Evolutionary conservation across 2,797 vertebrate species (phyloP).

Genomic region (Pseudotriccus pelzelni): DNA sequence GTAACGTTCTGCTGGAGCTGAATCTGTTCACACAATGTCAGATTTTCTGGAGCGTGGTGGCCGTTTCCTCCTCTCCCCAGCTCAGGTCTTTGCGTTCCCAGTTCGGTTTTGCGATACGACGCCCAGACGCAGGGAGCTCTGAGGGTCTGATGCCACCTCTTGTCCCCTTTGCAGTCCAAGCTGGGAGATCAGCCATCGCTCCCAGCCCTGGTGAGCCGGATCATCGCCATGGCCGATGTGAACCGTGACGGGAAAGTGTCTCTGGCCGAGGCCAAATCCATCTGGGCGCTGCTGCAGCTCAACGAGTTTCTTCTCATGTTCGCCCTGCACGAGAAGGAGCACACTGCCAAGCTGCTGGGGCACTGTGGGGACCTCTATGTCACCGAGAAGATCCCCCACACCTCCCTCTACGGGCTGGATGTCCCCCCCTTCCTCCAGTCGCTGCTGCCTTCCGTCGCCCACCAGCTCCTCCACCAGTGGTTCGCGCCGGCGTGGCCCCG

Average conservation of each 20-base stretch:
- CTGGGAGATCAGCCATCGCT: conserved; percentile 92
- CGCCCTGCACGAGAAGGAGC: conserved; percentile 91
- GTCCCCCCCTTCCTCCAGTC: conserved; percentile 84
- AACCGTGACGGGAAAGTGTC: conserved; percentile 91
- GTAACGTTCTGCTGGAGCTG: neutral
- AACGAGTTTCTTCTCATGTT: conserved; percentile 93
- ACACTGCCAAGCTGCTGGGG: conserved; percentile 89
- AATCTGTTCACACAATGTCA: rapidly evolving
- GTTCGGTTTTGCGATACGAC: rapidly evolving
- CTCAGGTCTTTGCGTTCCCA: neutral
- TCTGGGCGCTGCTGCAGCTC: conserved; percentile 94
- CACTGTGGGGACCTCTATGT: conserved; percentile 94
- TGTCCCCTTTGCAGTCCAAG: conserved; percentile 77
- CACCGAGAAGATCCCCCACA: conserved; percentile 86
- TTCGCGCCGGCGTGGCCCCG: conserved; percentile 92
- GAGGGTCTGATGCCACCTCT: neutral
- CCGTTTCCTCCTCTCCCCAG: neutral
- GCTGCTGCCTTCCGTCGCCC: conserved; percentile 82
- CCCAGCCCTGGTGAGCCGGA: conserved; percentile 80
- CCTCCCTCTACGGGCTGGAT: conserved; percentile 83
- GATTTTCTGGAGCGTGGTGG: rapidly evolving
- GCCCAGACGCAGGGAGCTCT: rapidly evolving
- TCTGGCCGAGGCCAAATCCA: conserved; percentile 92
- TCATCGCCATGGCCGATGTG: conserved; percentile 90
- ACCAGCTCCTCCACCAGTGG: conserved; percentile 88